phyloP scores from a whole-genome alignment of 1,140 invertebrate genomes.

The Eurytemora carolleeae region DNA sequence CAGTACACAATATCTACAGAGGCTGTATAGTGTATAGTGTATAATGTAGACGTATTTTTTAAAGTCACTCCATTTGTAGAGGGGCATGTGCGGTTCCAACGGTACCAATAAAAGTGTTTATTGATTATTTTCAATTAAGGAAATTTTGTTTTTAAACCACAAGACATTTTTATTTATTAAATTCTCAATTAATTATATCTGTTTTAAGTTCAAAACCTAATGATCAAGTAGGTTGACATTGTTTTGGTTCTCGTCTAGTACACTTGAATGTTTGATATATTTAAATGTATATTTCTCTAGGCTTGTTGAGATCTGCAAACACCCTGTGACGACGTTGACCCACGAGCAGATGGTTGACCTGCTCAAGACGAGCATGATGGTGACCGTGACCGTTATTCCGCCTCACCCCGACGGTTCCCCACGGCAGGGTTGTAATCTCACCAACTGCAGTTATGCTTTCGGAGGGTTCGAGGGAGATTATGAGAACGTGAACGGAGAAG shows the following conservation, averaged over 20 bases:
- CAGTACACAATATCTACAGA: no score
- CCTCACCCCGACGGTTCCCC: slow-evolving; percentile 44
- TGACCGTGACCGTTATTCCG: slow-evolving; percentile 62
- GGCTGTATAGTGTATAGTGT: no score
- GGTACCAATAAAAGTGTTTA: neutral
- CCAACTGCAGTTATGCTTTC: slow-evolving; percentile 43
- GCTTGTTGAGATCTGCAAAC: slow-evolving; percentile 48
- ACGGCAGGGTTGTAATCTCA: slow-evolving; percentile 43
- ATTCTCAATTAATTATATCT: no score
- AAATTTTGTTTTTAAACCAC: no score
- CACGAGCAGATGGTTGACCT: slow-evolving; percentile 88
- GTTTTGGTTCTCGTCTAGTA: no score
- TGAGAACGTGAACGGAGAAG: slow-evolving; percentile 36
- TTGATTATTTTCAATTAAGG: slow-evolving; percentile 1
- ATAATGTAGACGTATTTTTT: neutral
- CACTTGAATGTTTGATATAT: neutral
- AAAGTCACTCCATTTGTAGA: neutral
- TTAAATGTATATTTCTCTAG: neutral
- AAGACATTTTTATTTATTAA: no score
- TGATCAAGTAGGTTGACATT: neutral
- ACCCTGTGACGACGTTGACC: slow-evolving; percentile 63
- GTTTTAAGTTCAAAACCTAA: neutral
- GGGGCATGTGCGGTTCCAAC: neutral
- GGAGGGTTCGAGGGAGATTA: slow-evolving; percentile 44
- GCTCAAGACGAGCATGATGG: slow-evolving; percentile 64